These are phyloP conservation scores for Cynodonichthys magdalenae DNA, from an alignment of 2,797 vertebrate genomes.

Conservation along the genomic window DNA sequence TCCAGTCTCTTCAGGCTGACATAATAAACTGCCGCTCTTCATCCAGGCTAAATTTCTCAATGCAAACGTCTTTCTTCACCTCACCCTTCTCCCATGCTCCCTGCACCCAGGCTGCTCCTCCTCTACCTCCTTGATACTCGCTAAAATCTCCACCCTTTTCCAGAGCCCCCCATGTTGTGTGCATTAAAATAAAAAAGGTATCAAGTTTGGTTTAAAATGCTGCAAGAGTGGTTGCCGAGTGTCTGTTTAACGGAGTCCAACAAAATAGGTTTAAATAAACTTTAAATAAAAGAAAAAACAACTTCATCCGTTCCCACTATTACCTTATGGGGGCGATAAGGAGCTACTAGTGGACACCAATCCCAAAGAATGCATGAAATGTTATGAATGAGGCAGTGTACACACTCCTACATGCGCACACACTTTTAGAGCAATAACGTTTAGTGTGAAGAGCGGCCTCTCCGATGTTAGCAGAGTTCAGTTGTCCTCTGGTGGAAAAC, in stretches of 20 bases:
- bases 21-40: conserved; percentile 82
- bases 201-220: conserved; percentile 69
- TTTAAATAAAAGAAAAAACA: neutral
- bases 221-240: conserved; percentile 35
- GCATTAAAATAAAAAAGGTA: conserved; percentile 59
- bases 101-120: conserved; percentile 30
- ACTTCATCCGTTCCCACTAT: conserved; percentile 4
- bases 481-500: conserved; percentile 62
- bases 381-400: conserved; percentile 64
- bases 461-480: conserved; percentile 38
- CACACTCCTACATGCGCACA: conserved; percentile 33
- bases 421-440: conserved; percentile 46
- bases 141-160: conserved; percentile 49
- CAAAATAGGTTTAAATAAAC: neutral
- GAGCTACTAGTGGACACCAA: conserved; percentile 43
- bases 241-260: conserved; percentile 13
- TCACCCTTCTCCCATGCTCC: conserved; percentile 54
- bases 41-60: conserved; percentile 80
- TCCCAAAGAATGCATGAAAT: conserved; percentile 57
- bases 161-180: conserved; percentile 50
- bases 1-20: conserved; percentile 69
- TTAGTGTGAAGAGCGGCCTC: conserved; percentile 33
- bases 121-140: conserved; percentile 35
- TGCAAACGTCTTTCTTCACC: conserved; percentile 72
- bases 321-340: conserved; percentile 68